Evolutionary conservation across 2,113 vertebrate species (phyloP), one percentile per base, ranked within the genome.

Genomic region (Cyprinodon brontotheroides): DNA sequence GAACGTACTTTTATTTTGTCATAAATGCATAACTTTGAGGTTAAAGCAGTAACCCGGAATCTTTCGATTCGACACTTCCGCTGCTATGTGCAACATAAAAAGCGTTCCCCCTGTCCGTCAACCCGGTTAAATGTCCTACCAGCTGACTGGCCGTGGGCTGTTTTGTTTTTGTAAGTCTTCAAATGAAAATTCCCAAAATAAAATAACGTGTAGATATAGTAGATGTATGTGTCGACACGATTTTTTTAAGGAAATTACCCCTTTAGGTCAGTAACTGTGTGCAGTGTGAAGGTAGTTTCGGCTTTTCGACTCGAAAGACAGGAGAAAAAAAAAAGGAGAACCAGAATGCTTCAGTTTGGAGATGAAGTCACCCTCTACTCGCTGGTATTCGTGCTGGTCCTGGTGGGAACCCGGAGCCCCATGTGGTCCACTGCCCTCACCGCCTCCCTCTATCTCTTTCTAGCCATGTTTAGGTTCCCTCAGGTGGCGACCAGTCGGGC

Each of bases 401-500:
- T 97, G 74, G 65, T 94, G 65, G 81, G 93, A 41, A 96, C 94
- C 68, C 94, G 97, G 43, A 97, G 96, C 78, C 90, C 95, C 11
- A 39, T 94, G 36, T 93, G 95, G 84, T 91, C 95, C 29, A 83
- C 90, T 66, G 80, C 81, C 40, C 78, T 97, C 74, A 90, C 93
- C 4, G 90, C 87, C 78, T 93, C 93, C 41, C 86, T 97, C 36
- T 98, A 95, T 87, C 40, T 96, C 29, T 93, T 94, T 39, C 80
- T 98, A 84, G 89, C 89, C 59, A 45, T 95, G 81, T 91, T 95
- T 86, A 91, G 95, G 41, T 96, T 96, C 75, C 95, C 96, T 36
- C 96, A 94, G 50, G 87, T 95, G 20, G 85, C 94, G 0, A 65
- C 68, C 37, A 85, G 89, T 90, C 92, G 95, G 38, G 94, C 87